Percentiles rank a stretch among this genome's conserved stretches.
phyloP scores from a whole-genome alignment of 2,113 vertebrate genomes.

The Oreochromis tanganicae region DNA sequence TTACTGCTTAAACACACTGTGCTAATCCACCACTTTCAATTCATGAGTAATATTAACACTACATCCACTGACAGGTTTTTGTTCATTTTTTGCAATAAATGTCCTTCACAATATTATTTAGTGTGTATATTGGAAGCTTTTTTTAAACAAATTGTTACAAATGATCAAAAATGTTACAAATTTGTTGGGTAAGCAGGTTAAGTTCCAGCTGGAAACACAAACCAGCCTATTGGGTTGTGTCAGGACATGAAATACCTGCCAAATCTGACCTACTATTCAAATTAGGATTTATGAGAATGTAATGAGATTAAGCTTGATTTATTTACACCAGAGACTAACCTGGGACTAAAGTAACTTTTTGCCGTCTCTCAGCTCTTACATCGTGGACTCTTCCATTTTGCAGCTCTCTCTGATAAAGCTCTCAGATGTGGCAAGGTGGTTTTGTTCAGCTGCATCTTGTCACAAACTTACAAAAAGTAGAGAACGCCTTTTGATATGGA shows the following conservation, averaged over 20 bases:
- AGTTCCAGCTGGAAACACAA: not conserved
- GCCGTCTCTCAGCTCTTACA: not conserved
- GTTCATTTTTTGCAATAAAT: not conserved
- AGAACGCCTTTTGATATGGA: conserved; percentile 1
- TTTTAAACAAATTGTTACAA: not conserved
- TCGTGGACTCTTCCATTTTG: not conserved
- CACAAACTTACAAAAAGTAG: not conserved
- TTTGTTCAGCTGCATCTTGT: not conserved
- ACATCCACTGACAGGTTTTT: not conserved
- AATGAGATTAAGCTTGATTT: not conserved
- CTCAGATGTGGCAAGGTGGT: conserved; percentile 4
- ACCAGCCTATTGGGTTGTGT: not conserved
- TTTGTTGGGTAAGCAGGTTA: not conserved
- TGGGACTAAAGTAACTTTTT: not conserved
- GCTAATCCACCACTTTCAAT: not conserved
- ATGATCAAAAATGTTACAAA: not conserved
- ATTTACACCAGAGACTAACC: not conserved
- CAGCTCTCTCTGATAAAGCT: not conserved
- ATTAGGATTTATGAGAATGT: not conserved
- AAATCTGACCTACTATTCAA: not conserved
- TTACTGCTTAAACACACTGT: not conserved
- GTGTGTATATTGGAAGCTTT: not conserved
- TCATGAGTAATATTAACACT: not conserved
- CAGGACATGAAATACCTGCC: not conserved
- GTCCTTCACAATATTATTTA: not conserved